These are phyloP conservation scores for Diabrotica undecimpunctata DNA, from an alignment of 1,140 invertebrate genomes.

Conservation along the genomic window DNA sequence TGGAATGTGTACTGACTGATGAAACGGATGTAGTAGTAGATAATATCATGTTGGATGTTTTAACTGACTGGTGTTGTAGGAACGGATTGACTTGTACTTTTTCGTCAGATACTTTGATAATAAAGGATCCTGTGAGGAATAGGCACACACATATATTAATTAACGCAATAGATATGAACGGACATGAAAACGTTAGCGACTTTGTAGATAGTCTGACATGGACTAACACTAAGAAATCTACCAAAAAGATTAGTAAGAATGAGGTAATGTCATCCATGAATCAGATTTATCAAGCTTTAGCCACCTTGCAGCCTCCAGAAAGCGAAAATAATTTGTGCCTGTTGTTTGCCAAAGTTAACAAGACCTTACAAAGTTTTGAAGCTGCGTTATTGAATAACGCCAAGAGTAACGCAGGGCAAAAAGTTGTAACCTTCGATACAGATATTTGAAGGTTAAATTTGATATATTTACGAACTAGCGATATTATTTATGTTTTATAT, in stretches of 20 bases:
- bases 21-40: slow-evolving; percentile 15
- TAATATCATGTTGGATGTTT: slow-evolving; percentile 23
- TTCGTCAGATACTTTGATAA: slow-evolving; percentile 26
- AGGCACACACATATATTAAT: slow-evolving; percentile 29
- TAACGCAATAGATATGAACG: slow-evolving; percentile 22
- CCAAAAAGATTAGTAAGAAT: slow-evolving; percentile 32
- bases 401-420: slow-evolving; percentile 28
- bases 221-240: slow-evolving; percentile 26
- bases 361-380: slow-evolving; percentile 43
- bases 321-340: slow-evolving; percentile 41
- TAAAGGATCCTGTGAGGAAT: slow-evolving; percentile 29
- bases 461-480: neutral
- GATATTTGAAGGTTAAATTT: slow-evolving; percentile 16
- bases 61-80: slow-evolving; percentile 31
- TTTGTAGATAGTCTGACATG: slow-evolving; percentile 35
- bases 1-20: slow-evolving; percentile 50
- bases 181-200: slow-evolving; percentile 31
- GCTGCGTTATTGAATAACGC: slow-evolving; percentile 37
- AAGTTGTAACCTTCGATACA: slow-evolving; percentile 36
- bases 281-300: slow-evolving; percentile 40
- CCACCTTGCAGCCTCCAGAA: slow-evolving; percentile 35
- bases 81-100: slow-evolving; percentile 30
- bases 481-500: no score
- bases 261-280: slow-evolving; percentile 38
- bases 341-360: slow-evolving; percentile 43